Conservation (phyloP, 2,888 invertebrate genomes). For the Cosmia trapezina region DNA sequence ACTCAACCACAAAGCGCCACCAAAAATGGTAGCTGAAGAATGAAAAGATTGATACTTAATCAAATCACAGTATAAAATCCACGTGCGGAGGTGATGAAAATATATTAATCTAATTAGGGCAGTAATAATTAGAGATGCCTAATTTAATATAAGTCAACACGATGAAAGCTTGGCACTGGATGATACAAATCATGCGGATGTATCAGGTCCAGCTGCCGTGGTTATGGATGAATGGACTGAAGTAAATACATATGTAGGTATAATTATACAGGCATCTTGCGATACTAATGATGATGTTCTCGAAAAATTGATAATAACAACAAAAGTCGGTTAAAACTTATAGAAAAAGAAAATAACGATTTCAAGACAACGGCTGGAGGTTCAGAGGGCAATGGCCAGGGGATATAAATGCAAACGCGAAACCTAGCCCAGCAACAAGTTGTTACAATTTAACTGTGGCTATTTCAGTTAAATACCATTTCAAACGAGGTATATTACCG, state of each 20-base stretch:
- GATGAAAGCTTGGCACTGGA: slow-evolving; percentile 46
- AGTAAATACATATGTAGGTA: not conserved
- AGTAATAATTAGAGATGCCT: slow-evolving; percentile 27
- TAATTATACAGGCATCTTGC: not conserved
- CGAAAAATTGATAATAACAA: no score
- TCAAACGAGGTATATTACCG: slow-evolving; percentile 24
- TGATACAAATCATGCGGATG: slow-evolving; percentile 22
- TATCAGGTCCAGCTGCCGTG: slow-evolving; percentile 9
- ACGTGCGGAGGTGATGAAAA: slow-evolving; percentile 21
- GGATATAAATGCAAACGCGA: not conserved
- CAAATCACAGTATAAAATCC: slow-evolving; percentile 6
- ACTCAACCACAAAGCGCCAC: not conserved
- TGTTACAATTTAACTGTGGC: slow-evolving; percentile 34
- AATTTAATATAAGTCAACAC: slow-evolving; percentile 12
- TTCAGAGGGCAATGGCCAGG: slow-evolving; percentile 11
- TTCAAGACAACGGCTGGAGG: not conserved
- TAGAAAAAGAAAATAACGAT: not conserved
- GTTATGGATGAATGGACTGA: slow-evolving; percentile 1
- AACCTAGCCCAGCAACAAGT: slow-evolving; percentile 12
- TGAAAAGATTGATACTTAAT: slow-evolving; percentile 4
- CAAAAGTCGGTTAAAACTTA: not conserved
- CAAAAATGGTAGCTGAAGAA: not conserved
- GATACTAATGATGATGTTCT: not conserved
- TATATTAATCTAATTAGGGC: slow-evolving; percentile 35
- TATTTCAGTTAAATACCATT: slow-evolving; percentile 35